Conservation (phyloP, 2,797 vertebrate species). For the Acanthurus tractus region DNA sequence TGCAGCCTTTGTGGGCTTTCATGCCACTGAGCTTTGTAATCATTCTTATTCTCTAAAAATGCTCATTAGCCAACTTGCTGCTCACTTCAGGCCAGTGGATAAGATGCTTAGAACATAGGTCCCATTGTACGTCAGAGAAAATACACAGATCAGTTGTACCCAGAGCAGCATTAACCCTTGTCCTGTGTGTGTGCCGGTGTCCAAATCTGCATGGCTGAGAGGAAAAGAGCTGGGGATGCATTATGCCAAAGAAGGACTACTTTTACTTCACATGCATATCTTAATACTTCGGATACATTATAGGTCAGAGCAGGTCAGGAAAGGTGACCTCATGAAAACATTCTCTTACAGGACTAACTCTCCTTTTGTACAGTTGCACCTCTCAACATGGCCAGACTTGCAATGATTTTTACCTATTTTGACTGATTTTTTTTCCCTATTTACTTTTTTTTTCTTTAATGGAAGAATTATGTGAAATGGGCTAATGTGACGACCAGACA, state of each 20-base stretch:
- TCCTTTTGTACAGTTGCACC: too few species aligned
- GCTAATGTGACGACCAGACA: too few species aligned
- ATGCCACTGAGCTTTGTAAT: constrained; percentile 45
- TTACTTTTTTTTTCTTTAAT: too few species aligned
- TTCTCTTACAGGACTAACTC: too few species aligned
- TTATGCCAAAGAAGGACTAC: too few species aligned
- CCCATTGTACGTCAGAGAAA: constrained; percentile 46
- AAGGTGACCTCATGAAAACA: too few species aligned
- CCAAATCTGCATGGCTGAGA: not conserved
- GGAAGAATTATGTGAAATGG: too few species aligned
- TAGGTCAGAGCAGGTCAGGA: too few species aligned
- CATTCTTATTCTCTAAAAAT: constrained; percentile 55
- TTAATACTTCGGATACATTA: not conserved
- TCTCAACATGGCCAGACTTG: too few species aligned
- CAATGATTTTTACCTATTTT: too few species aligned
- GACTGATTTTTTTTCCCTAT: too few species aligned
- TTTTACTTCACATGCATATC: not conserved
- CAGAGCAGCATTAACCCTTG: constrained; percentile 38
- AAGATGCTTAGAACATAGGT: constrained; percentile 55
- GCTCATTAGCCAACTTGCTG: constrained; percentile 52
- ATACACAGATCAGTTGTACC: constrained; percentile 25
- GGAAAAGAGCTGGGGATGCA: not conserved
- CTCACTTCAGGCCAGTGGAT: constrained; percentile 43
- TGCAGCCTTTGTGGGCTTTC: constrained; percentile 38
- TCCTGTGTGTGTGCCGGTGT: not conserved